phyloP scores from a whole-genome alignment of 2,113 vertebrate genomes.

The Ovis canadensis region DNA sequence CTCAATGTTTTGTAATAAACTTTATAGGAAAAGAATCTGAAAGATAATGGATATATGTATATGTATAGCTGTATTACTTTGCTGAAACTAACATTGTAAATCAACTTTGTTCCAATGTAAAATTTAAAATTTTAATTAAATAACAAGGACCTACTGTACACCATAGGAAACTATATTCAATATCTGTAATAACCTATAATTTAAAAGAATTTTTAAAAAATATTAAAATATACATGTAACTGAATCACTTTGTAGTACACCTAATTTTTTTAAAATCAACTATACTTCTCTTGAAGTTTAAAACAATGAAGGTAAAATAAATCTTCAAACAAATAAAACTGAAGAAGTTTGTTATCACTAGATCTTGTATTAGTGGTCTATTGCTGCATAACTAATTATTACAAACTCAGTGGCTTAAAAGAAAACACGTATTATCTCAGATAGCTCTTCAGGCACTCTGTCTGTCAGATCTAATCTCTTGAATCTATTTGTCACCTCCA shows the following conservation, averaged over 20 bases:
- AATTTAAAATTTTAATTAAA: background rate
- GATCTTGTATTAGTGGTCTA: background rate
- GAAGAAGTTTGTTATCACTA: background rate
- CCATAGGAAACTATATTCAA: background rate
- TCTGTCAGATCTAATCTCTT: background rate
- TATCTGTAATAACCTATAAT: background rate
- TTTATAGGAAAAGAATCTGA: background rate
- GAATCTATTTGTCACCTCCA: background rate
- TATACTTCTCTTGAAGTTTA: background rate
- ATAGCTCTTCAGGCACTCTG: background rate
- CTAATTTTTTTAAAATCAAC: background rate
- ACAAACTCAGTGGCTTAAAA: background rate
- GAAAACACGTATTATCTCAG: background rate
- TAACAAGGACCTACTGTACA: background rate
- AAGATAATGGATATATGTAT: background rate
- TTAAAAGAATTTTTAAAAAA: background rate
- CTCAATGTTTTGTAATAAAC: background rate
- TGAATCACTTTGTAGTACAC: background rate
- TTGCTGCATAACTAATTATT: background rate
- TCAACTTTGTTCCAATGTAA: background rate
- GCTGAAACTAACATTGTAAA: background rate
- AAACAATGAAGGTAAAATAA: background rate
- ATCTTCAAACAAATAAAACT: background rate
- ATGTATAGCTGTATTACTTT: background rate
- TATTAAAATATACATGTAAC: background rate